phyloP scores from a whole-genome alignment of 2,797 vertebrate genomes.

The Delichon dasypus region DNA sequence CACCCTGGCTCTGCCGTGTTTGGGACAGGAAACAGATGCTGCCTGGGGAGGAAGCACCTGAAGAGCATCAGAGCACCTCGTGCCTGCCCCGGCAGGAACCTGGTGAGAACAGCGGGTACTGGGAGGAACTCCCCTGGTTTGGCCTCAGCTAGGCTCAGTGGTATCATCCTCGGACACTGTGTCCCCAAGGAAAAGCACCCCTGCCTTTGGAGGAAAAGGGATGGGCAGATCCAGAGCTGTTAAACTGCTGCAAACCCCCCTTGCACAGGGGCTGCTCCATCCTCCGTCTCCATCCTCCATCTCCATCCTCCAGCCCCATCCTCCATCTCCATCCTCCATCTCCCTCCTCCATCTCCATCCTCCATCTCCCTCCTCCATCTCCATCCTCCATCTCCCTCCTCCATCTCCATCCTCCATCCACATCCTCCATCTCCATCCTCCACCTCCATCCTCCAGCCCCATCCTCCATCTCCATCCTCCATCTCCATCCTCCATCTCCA shows the following conservation, averaged over 20 bases:
- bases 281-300: background rate
- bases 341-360: too few relatives aligned
- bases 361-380: too few relatives aligned
- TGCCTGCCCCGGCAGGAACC: background rate
- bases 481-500: background rate
- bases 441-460: background rate
- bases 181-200: background rate
- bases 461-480: too few relatives aligned
- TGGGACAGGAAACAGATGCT: conserved; percentile 71
- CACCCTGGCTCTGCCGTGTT: background rate
- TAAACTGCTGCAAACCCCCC: background rate
- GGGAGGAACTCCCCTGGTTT: accelerated
- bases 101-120: background rate
- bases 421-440: background rate
- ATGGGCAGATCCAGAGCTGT: background rate
- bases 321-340: too few relatives aligned
- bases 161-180: background rate
- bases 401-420: background rate
- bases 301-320: too few relatives aligned
- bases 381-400: too few relatives aligned
- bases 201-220: background rate
- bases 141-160: background rate
- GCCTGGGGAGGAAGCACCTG: conserved; percentile 43
- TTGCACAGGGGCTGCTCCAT: background rate
- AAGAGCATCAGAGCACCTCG: background rate